These are phyloP conservation scores for Leptatherina wallacei DNA, from an alignment of 2,797 vertebrate genomes.

Conservation along the genomic window DNA sequence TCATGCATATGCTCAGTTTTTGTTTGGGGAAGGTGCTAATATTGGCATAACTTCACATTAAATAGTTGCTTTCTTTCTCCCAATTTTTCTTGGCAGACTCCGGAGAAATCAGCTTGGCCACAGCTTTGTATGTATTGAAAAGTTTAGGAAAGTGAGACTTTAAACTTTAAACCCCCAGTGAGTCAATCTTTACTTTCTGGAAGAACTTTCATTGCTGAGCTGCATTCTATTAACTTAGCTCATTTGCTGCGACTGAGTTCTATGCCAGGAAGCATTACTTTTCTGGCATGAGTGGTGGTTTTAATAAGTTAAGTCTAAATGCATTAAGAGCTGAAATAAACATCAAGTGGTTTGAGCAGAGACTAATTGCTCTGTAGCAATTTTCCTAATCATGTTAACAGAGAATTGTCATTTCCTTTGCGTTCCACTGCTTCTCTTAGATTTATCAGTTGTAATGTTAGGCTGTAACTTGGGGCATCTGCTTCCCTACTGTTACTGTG, in stretches of 20 bases:
- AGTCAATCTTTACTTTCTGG: constrained; percentile 36
- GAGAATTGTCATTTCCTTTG: background rate
- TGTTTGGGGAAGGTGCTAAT: constrained; percentile 26
- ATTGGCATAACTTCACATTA: constrained; percentile 17
- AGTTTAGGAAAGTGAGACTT: constrained; percentile 29
- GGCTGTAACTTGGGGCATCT: constrained; percentile 27
- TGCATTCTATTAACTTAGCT: constrained; percentile 42
- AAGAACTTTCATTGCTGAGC: constrained; percentile 23
- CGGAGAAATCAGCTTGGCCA: constrained; percentile 43
- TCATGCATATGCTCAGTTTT: background rate
- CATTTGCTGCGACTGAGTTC: constrained; percentile 39
- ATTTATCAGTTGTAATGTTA: constrained; percentile 37
- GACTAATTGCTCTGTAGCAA: constrained; percentile 16
- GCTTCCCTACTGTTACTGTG: constrained; percentile 25
- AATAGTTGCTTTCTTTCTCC: constrained; percentile 12
- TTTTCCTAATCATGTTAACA: constrained; percentile 13
- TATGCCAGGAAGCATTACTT: constrained; percentile 44
- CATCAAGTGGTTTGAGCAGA: constrained; percentile 31
- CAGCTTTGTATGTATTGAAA: constrained; percentile 39
- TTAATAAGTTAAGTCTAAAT: constrained; percentile 29
- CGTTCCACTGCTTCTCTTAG: constrained; percentile 24
- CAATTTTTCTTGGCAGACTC: constrained; percentile 26
- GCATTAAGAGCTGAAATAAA: constrained; percentile 44
- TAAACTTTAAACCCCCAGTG: constrained; percentile 40
- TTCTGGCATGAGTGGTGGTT: constrained; percentile 31